Base-by-base conservation (phyloP, 2,888 invertebrate genomes). In the Brachyopa scutellaris region DNA sequence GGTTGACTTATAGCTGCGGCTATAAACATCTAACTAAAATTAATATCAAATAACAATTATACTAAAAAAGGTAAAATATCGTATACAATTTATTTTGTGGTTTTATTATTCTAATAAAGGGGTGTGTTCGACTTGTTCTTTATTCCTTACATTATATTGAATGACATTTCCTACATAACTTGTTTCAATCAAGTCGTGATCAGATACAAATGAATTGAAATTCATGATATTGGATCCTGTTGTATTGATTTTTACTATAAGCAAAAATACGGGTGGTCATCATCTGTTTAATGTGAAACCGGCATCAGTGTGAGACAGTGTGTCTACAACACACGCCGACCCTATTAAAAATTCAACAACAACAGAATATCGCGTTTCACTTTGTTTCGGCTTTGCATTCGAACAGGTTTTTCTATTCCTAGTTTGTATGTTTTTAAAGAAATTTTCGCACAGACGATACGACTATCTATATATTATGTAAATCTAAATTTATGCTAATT, bases 271-370 rank as follows among this genome's bases (percentile, higher is more conserved):
- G 53, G 33, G 26, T 59, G 64, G 45, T 55, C 7, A 15, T 61
- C 29, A 36, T 8, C 4, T 5, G 21, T 23, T 31, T 33, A 19
- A 42, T 53, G 38, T 38, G 31, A 74, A 67, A 74, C 74, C 66
- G 45, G 53, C 45, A 49, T 15, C 51, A 23, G n/a, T n/a, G 9
- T 33, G 59, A 66, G 66, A 67, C 73, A 73, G 47, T 13, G 11
- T 67, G 40, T 73, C 61, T 61, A 47, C 36, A 49, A 67, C 67
- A 67, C 79, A 62, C 53, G 73, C 67, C 42, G 29, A 33, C 13
- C 29, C 17, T 19, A 49, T 61, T 55, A 47, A 61, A 51, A 19
- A 62, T 53, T 73, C 72, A 73, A 51, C 31, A 42, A 40, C 38
- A 19, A 47, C n/a, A n/a, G n/a, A 7, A 9, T 31, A 40, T 49